A percentile compares a stretch with the other conserved stretches of the same genome.
Conservation (phyloP, 2,113 vertebrate genomes). For the Amblyopsis rosae region DNA sequence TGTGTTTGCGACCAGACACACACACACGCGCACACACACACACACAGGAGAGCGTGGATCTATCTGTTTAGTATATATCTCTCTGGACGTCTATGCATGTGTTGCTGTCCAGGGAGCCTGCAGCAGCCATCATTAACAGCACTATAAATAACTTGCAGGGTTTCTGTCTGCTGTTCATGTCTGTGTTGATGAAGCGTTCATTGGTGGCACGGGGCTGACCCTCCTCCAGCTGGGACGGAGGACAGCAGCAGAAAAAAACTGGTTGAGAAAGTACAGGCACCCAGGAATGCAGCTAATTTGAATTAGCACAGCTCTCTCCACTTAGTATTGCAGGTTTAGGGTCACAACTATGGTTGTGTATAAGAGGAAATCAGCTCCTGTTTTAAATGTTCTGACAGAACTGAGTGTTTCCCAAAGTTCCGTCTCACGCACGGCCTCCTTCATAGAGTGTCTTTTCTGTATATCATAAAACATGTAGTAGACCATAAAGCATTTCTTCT, state of each 20-base stretch:
- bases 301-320: too few species aligned
- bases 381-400: too few species aligned
- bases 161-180: slow-evolving; percentile 19
- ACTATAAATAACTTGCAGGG: slow-evolving; percentile 26
- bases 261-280: too few species aligned
- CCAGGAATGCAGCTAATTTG: too few species aligned
- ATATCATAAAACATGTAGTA: slow-evolving; percentile 8
- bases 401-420: too few species aligned
- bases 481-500: slow-evolving; percentile 5
- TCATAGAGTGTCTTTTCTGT: too few species aligned
- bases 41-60: background rate
- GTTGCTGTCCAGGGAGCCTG: slow-evolving; percentile 19
- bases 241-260: background rate
- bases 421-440: too few species aligned
- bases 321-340: too few species aligned
- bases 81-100: slow-evolving; percentile 19
- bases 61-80: slow-evolving; percentile 18
- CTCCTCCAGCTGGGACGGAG: slow-evolving; percentile 1
- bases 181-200: slow-evolving; percentile 26
- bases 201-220: slow-evolving; percentile 9
- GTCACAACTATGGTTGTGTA: too few species aligned
- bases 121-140: slow-evolving; percentile 26
- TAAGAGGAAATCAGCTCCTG: too few species aligned
- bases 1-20: background rate
- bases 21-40: background rate